A percentile compares a stretch with the other conserved stretches of the same genome.
phyloP scores from a whole-genome alignment of 1,140 invertebrate species.

The Drosophila sucinea region DNA sequence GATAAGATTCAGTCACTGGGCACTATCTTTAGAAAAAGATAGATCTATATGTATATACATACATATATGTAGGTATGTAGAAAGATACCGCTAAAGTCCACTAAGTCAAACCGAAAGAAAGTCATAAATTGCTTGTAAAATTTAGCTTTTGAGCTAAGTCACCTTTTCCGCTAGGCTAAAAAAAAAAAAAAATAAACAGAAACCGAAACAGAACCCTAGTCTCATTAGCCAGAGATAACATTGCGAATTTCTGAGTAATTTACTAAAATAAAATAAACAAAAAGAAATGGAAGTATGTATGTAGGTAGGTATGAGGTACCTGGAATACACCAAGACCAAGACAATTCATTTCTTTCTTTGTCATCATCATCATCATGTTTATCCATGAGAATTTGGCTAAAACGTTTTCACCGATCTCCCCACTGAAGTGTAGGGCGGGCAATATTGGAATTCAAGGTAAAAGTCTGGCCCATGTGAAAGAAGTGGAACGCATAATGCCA shows the following conservation, averaged over 20 bases:
- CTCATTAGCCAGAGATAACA: constrained; percentile 53
- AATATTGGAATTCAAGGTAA: constrained; percentile 21
- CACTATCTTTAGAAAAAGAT: background rate
- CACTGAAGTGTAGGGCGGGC: background rate
- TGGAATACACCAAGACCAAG: background rate
- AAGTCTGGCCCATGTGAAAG: constrained; percentile 44
- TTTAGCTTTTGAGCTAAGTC: constrained; percentile 40
- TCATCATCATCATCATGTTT: constrained; percentile 34
- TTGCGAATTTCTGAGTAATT: constrained; percentile 36
- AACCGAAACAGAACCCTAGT: constrained; percentile 7
- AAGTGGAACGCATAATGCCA: constrained; percentile 55
- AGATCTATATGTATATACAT: background rate
- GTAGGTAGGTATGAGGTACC: background rate
- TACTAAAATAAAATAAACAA: constrained; percentile 25
- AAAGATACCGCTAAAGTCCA: constrained; percentile 43
- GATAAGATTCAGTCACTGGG: background rate
- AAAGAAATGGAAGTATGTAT: background rate
- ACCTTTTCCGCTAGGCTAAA: constrained; percentile 41
- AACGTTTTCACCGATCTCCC: constrained; percentile 43
- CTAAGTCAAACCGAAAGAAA: constrained; percentile 43
- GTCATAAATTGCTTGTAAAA: constrained; percentile 58
- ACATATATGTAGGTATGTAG: background rate
- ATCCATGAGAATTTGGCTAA: constrained; percentile 20
- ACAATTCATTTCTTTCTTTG: constrained; percentile 44
- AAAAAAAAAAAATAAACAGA: background rate